Percentiles rank a stretch among this genome's conserved stretches.
phyloP scores from a whole-genome alignment of 2,888 invertebrate species.

The Saturnia pavonia region DNA sequence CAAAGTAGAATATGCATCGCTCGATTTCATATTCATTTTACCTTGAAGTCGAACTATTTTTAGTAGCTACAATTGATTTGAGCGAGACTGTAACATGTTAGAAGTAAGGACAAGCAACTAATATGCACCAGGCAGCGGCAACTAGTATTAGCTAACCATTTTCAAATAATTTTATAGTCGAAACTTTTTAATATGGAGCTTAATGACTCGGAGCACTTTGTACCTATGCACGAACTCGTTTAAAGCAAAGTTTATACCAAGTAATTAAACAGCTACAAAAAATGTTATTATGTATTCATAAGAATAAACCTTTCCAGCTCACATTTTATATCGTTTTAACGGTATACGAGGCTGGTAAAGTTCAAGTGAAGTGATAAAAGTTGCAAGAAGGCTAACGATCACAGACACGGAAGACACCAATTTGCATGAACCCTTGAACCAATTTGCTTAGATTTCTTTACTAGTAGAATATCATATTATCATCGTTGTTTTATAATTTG shows the following conservation, averaged over 20 bases:
- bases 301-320: constrained; percentile 31
- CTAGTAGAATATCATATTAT: not conserved
- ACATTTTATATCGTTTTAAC: constrained; percentile 48
- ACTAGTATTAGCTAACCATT: not conserved
- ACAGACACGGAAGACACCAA: constrained; percentile 53
- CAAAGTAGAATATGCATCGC: constrained; percentile 16
- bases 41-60: not conserved
- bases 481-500: not conserved
- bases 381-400: constrained; percentile 52
- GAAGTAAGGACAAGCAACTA: not conserved
- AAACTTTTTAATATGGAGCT: not conserved
- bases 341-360: constrained; percentile 43
- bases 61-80: constrained; percentile 6
- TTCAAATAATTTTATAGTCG: not conserved
- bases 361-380: constrained; percentile 59
- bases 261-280: not conserved
- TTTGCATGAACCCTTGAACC: constrained; percentile 42
- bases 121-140: not conserved
- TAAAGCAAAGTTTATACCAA: not conserved
- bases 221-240: not conserved
- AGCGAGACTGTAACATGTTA: not conserved
- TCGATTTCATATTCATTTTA: constrained; percentile 17
- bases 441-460: constrained; percentile 36
- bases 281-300: constrained; percentile 9
- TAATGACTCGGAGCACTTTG: not conserved